Percentiles rank a stretch among this genome's conserved stretches.
Evolutionary conservation across 2,113 vertebrate genomes (phyloP).

Genomic region (human): GRCh38 chr4:59729501-59730000

Average conservation of each 20-base stretch:
- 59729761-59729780: neutral
- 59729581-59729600: neutral
- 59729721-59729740: neutral
- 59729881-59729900: no score
- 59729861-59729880: no score
- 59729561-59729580: neutral
- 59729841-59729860: neutral
- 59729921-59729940: no score
- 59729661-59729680: neutral
- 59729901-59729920: no score
- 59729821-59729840: neutral
- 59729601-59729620: neutral
- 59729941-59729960: no score
- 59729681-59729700: neutral
- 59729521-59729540: neutral
- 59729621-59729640: neutral
- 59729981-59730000: no score
- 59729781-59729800: no score
- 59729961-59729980: no score
- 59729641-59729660: neutral
- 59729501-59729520: neutral
- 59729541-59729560: fast-evolving
- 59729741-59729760: no score
- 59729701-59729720: neutral
- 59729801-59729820: neutral